Evolutionary conservation across 2,797 vertebrate species (phyloP), one percentile per base, ranked within the genome.

Genomic region (Phylloscopus collybita): DNA sequence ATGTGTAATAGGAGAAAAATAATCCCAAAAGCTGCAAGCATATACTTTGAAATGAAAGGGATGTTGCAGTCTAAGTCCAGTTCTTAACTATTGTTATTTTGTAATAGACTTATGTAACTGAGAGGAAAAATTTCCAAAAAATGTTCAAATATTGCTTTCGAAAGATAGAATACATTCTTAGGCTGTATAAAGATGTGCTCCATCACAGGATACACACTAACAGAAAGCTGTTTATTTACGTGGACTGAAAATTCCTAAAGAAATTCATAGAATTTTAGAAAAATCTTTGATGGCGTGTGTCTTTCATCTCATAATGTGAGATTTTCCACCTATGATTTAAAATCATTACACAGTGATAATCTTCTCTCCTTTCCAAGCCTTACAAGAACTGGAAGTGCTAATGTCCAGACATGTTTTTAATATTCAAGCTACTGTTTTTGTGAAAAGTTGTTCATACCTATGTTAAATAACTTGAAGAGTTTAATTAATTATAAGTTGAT

Each of bases 1-100:
- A 40, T 65, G 53, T 95, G 42, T 42, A 16, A 66, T 91, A 92
- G 45, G 40, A 57, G 30, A 93, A 75, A 69, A 74, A 26, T n/a
- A 67, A 67, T 91, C 25, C 40, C 87, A 81, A 92, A 95, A 62
- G 5, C 13, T 90, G 29, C 9, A 84, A 54, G 8, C 84, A 88
- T 91, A 27, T 88, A 74, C 6, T 86, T 93, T 59, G 47, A 93
- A 85, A 92, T 40, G 11, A 71, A 95, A 86, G 27, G 65, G 34
- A 36, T 60, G 50, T 54, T 81, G 34, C n/a, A n/a, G 19, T 50
- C n/a, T 42, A 9, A 84, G 71, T 90, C 38, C 13, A 29, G 20
- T 56, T 84, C 29, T 57, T 93, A 64, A 64, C 5, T 49, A 11
- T 34, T 59, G 6, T 5, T 59, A 30, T 20, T 36, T 95, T 90